Evolutionary conservation across 2,797 vertebrate genomes (phyloP).

Genomic region (Pempheris klunzingeri): DNA sequence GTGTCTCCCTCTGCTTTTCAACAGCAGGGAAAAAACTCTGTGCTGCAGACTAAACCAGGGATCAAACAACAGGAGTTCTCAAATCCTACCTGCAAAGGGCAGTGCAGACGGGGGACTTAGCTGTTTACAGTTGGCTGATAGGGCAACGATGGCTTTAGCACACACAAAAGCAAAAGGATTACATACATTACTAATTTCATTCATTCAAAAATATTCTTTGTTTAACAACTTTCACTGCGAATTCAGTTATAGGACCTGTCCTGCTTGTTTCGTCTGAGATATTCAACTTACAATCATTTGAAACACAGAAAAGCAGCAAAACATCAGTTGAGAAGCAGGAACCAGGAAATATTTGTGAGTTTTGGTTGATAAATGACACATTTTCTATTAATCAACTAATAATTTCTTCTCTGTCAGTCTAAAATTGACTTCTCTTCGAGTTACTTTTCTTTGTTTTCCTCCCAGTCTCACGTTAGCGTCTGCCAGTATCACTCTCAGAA

Average conservation of each 20-base stretch:
- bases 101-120: slow-evolving; percentile 11
- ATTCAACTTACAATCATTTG: neutral
- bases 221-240: neutral
- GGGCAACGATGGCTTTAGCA: slow-evolving; percentile 18
- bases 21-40: slow-evolving; percentile 25
- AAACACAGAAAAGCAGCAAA: neutral
- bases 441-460: slow-evolving; percentile 26
- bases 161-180: neutral
- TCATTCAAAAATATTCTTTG: slow-evolving; percentile 4
- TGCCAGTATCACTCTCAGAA: slow-evolving; percentile 50
- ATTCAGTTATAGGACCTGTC: neutral
- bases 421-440: slow-evolving; percentile 5
- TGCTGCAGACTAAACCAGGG: slow-evolving; percentile 22
- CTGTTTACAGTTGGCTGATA: slow-evolving; percentile 19
- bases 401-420: neutral
- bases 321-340: neutral
- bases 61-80: slow-evolving; percentile 43
- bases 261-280: neutral
- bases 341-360: neutral
- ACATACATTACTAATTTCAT: neutral
- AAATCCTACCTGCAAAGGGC: slow-evolving; percentile 45
- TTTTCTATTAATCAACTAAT: neutral
- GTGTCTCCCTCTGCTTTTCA: slow-evolving; percentile 12
- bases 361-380: neutral
- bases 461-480: slow-evolving; percentile 9